A percentile compares a stretch with the other conserved stretches of the same genome.
Evolutionary conservation across 2,888 invertebrate genomes (phyloP).

Genomic region (Nymphalis polychloros): DNA sequence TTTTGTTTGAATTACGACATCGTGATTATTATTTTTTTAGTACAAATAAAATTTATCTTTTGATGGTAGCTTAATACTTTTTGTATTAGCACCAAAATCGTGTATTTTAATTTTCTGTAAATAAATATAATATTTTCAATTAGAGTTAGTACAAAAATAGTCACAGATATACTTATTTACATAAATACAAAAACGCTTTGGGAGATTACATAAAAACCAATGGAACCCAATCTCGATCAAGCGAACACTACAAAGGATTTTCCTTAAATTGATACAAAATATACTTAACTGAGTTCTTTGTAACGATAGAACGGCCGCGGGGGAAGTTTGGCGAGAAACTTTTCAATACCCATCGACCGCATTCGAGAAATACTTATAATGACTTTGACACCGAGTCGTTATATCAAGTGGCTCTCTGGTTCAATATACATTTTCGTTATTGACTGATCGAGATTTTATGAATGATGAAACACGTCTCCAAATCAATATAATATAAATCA

Average conservation of each 20-base stretch:
- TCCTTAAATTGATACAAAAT: slow-evolving; percentile 7
- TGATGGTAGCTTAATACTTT: too few relatives aligned
- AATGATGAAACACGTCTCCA: background rate
- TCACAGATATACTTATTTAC: too few relatives aligned
- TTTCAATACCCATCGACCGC: slow-evolving; percentile 20
- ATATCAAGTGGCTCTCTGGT: background rate
- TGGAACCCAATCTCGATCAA: background rate
- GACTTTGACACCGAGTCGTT: slow-evolving; percentile 1
- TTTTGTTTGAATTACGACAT: too few relatives aligned
- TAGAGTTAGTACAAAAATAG: too few relatives aligned
- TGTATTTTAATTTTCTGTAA: too few relatives aligned
- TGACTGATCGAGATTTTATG: background rate
- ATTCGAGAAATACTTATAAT: slow-evolving; percentile 15
- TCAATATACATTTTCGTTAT: background rate
- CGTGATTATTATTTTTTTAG: too few relatives aligned
- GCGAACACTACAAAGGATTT: background rate
- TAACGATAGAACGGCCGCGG: slow-evolving; percentile 10
- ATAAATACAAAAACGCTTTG: too few relatives aligned
- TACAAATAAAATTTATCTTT: too few relatives aligned
- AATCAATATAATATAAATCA: too few relatives aligned
- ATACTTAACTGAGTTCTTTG: background rate
- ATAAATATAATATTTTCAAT: too few relatives aligned
- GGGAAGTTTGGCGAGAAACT: slow-evolving; percentile 16
- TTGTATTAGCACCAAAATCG: too few relatives aligned
- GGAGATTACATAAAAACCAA: too few relatives aligned